phyloP scores from a whole-genome alignment of 2,888 invertebrate genomes.

The Notocelia uddmanniana region DNA sequence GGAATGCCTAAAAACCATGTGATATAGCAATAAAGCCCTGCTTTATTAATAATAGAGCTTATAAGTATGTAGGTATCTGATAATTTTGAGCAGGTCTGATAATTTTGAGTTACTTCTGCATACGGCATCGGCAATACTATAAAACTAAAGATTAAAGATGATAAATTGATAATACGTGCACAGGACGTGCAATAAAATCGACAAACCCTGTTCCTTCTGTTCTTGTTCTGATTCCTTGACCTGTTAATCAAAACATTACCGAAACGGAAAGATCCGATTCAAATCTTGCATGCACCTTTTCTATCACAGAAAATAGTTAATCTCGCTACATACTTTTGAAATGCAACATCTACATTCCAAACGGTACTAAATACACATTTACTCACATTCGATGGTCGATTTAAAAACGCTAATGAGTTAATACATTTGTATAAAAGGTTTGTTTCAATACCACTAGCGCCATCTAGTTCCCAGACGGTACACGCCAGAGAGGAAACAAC shows the following conservation, averaged over 20 bases:
- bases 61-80: too few species aligned
- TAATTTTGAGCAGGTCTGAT: background rate
- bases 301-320: background rate
- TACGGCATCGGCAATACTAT: background rate
- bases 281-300: background rate
- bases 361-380: background rate
- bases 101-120: background rate
- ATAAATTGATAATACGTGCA: background rate
- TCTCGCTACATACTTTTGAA: background rate
- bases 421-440: constrained; percentile 2
- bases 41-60: background rate
- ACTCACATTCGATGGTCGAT: constrained; percentile 4
- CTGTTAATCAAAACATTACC: background rate
- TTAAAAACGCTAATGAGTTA: constrained; percentile 8
- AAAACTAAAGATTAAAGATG: background rate
- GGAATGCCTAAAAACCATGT: background rate
- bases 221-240: too few species aligned
- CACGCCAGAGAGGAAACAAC: constrained; percentile 10
- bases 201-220: too few species aligned
- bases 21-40: background rate
- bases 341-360: background rate
- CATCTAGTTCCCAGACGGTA: constrained; percentile 29
- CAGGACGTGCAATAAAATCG: background rate
- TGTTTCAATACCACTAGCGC: constrained; percentile 31
- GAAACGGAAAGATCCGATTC: background rate